Evolutionary conservation across 2,113 vertebrate genomes (phyloP).

Genomic region (Seriola rivoliana): DNA sequence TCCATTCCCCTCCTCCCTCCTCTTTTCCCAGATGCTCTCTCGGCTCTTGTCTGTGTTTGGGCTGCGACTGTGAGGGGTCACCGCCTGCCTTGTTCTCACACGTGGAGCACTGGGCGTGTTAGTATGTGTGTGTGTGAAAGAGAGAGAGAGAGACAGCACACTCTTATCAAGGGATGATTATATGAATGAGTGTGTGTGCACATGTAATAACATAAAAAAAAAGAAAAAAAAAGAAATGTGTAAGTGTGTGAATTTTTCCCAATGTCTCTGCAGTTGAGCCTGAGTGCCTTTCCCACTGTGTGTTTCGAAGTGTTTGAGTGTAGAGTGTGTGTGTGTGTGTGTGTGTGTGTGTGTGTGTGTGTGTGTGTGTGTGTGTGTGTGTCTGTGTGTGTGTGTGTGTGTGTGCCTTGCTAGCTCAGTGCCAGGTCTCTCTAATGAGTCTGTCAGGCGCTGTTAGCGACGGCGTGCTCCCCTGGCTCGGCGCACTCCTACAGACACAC

Average conservation of each 20-base stretch:
- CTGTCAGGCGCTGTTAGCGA: slow-evolving; percentile 85
- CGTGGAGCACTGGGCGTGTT: slow-evolving; percentile 54
- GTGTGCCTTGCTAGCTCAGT: slow-evolving; percentile 74
- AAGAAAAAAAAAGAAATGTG: slow-evolving; percentile 54
- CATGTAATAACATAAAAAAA: slow-evolving; percentile 43
- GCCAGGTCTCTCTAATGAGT: slow-evolving; percentile 86
- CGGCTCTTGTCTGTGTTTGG: slow-evolving; percentile 81
- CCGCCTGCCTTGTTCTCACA: slow-evolving; percentile 81
- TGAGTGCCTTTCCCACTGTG: slow-evolving; percentile 70
- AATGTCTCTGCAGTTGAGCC: slow-evolving; percentile 68
- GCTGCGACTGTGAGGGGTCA: slow-evolving; percentile 80
- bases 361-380: slow-evolving; percentile 37
- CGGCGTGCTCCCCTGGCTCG: slow-evolving; percentile 83
- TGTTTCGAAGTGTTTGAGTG: slow-evolving; percentile 63
- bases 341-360: slow-evolving; percentile 44
- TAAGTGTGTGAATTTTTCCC: slow-evolving; percentile 73
- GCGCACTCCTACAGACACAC: slow-evolving; percentile 82
- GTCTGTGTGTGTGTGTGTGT: slow-evolving; percentile 42
- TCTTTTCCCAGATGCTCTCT: slow-evolving; percentile 72
- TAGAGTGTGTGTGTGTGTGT: slow-evolving; percentile 40
- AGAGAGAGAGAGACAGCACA: slow-evolving; percentile 28
- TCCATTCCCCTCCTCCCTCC: slow-evolving; percentile 39
- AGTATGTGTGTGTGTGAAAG: slow-evolving; percentile 42
- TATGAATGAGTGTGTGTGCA: slow-evolving; percentile 63
- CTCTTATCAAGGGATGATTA: slow-evolving; percentile 58